Base-by-base conservation (phyloP, 1,140 invertebrate genomes). In the Caenorhabditis brenneri region DNA sequence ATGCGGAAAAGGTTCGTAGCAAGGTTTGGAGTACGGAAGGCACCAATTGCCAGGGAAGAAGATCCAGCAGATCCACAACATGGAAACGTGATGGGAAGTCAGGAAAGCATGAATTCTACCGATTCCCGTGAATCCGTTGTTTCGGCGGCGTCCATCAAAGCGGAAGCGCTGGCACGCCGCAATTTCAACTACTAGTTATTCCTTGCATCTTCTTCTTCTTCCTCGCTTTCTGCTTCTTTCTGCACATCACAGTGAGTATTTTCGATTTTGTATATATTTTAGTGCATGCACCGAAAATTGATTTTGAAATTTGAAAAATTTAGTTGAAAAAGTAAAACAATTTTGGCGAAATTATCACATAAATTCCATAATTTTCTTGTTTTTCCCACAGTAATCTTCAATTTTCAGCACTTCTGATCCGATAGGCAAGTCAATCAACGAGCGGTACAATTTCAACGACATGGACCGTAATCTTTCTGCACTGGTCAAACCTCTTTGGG, bases 21-120 rank as follows among this genome's bases (percentile, higher is more conserved):
- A 60, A 69, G 65, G 51, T 84, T 84, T 65, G 83, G 83, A 42
- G 74, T 78, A 24, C 7, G 83, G 29, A 84, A 80, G 29, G 83
- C 83, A 4, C 83, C 83, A 10, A 79, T 58, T 6, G 83, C 83
- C 36, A 16, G 53, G 27, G 78, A 80, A 79, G 81, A 82, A 53
- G 81, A 82, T 46, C 81, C 81, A 31, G 36, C 42, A 19, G 81
- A 82, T 74, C 81, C 81, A 4, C 33, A 74, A 7, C 65, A 58
- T 80, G 42, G 19, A 51, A 48, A 49, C 9, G 53, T 51, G 9
- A 80, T 51, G 51, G 83, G 83, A 0, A 79, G 78, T 53, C 51
- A 42, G 39, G 83, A 84, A 49, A 80, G 74, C 33, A 42, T 79
- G 29, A 58, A 42, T 31, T 49, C 36, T 9, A 84, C 83, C 9